phyloP scores from a whole-genome alignment of 2,113 vertebrate species.

The Percopsis transmontana region DNA sequence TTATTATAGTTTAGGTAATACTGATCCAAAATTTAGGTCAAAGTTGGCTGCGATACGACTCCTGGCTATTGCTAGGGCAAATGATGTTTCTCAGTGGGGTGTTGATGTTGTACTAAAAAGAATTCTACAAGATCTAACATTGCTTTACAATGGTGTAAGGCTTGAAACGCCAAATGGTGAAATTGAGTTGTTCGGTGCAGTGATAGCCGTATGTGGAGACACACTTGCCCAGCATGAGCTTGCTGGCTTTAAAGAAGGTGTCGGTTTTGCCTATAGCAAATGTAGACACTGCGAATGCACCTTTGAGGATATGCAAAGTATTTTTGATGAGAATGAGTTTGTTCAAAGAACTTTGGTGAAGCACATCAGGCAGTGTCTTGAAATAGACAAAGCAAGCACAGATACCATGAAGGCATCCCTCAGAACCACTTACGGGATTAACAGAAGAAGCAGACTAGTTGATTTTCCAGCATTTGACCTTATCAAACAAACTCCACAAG shows the following conservation, averaged over 20 bases:
- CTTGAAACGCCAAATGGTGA: conserved; percentile 18
- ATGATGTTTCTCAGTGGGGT: conserved; percentile 19
- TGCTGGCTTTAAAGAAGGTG: conserved; percentile 34
- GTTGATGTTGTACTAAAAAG: conserved; percentile 27
- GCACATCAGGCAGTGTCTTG: conserved; percentile 20
- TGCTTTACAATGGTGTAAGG: conserved; percentile 21
- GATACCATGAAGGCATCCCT: conserved; percentile 20
- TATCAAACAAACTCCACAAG: conserved; percentile 28
- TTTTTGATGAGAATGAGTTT: conserved; percentile 22
- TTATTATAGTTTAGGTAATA: conserved; percentile 38
- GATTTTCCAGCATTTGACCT: conserved; percentile 36
- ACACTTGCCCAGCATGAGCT: conserved; percentile 36
- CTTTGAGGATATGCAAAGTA: conserved; percentile 24
- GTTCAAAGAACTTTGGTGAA: conserved; percentile 14
- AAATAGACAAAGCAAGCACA: conserved; percentile 25
- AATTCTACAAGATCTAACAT: conserved; percentile 17
- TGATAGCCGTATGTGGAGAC: conserved; percentile 26
- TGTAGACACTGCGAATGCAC: conserved; percentile 30
- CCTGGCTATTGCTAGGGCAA: conserved; percentile 25
- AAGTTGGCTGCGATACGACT: conserved; percentile 26
- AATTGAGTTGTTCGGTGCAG: conserved; percentile 19
- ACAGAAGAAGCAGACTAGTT: conserved; percentile 35
- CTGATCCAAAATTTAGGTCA: conserved; percentile 32
- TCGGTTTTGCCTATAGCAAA: conserved; percentile 22
- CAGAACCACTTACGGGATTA: conserved; percentile 37